Evolutionary conservation across 2,888 invertebrate genomes (phyloP).

Genomic region (Leptinotarsa haldemani): DNA sequence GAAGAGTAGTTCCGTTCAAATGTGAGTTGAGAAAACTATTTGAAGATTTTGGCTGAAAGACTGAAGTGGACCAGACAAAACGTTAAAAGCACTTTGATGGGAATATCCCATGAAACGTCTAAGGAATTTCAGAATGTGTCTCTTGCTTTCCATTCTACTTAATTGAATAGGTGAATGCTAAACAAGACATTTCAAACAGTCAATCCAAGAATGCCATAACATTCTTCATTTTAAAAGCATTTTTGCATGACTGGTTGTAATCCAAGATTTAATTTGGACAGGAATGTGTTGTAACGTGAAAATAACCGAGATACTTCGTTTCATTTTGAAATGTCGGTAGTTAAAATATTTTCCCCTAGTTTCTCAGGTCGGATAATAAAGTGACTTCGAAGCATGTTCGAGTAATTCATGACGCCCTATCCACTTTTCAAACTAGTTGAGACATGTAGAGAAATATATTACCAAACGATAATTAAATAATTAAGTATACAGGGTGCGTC

Average conservation of each 20-base stretch:
- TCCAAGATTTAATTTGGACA: not conserved
- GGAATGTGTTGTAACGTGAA: not conserved
- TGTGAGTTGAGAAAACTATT: no score
- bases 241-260: not conserved
- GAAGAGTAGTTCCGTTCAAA: no score
- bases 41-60: no score
- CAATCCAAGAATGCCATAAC: not conserved
- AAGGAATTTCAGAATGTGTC: not conserved
- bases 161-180: not conserved
- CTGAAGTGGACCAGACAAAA: no score
- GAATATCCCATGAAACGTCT: no score
- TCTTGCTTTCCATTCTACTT: not conserved
- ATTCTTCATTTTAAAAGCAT: not conserved
- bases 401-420: not conserved
- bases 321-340: not conserved
- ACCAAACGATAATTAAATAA: no score
- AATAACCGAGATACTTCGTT: not conserved
- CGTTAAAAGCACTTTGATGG: no score
- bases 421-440: no score
- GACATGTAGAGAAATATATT: no score
- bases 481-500: no score
- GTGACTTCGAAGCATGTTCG: not conserved
- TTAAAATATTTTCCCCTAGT: not conserved
- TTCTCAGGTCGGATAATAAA: not conserved
- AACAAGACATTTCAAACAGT: constrained; percentile 3